These are phyloP conservation scores for Ostrea denselamellosa DNA, from an alignment of 1,140 invertebrate species.

Conservation along the genomic window DNA sequence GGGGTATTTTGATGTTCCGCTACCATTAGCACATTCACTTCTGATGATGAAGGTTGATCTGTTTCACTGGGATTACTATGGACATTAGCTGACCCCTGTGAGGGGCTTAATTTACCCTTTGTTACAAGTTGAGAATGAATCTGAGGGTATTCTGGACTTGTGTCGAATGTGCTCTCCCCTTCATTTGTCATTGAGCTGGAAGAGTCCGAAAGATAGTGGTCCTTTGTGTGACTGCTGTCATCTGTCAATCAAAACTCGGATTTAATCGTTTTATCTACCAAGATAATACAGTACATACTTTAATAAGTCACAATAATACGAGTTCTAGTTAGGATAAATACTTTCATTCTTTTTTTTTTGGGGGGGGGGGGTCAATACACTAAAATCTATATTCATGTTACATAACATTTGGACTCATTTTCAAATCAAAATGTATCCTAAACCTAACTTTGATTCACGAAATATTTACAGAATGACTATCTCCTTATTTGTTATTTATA, in stretches of 20 bases:
- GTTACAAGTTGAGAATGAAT: constrained; percentile 18
- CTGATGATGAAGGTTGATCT: not conserved
- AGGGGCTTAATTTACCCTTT: constrained; percentile 21
- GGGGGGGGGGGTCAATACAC: not conserved
- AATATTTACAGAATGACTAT: too few relatives aligned
- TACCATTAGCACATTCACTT: not conserved
- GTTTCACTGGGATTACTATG: not conserved
- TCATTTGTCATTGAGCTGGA: constrained; percentile 71
- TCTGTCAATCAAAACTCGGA: constrained; percentile 12
- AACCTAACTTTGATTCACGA: too few relatives aligned
- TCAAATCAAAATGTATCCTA: too few relatives aligned
- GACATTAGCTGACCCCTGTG: not conserved
- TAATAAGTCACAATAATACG: not conserved
- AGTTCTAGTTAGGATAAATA: not conserved
- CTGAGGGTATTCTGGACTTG: constrained; percentile 56
- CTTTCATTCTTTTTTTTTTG: not conserved
- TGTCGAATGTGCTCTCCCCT: constrained; percentile 61
- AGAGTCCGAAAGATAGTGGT: constrained; percentile 59
- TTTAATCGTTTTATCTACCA: not conserved
- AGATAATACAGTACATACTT: not conserved
- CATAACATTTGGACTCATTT: not conserved
- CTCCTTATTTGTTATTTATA: too few relatives aligned
- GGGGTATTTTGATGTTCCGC: constrained; percentile 11
- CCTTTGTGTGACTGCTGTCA: constrained; percentile 36
- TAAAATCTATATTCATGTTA: not conserved